Evolutionary conservation across 2,888 invertebrate genomes (phyloP).

Genomic region (Thyatira batis): DNA sequence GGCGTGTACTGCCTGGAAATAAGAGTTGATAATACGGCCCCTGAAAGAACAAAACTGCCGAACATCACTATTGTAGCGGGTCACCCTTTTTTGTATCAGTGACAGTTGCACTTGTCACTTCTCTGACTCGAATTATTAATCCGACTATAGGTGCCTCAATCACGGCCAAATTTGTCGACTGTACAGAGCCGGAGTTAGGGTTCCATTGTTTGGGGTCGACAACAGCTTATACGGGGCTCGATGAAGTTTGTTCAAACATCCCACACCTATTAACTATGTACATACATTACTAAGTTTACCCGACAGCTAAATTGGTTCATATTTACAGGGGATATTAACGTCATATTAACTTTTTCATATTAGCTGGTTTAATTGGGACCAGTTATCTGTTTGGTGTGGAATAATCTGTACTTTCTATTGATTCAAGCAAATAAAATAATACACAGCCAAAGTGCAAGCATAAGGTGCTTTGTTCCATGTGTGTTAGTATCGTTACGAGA

Average conservation of each 20-base stretch:
- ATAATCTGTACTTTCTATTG: background rate
- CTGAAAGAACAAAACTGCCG: too few relatives aligned
- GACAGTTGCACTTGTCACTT: too few relatives aligned
- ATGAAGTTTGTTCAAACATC: conserved; percentile 12
- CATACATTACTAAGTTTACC: background rate
- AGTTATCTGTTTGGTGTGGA: background rate
- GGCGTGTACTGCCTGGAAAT: too few relatives aligned
- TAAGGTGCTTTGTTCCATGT: too few relatives aligned
- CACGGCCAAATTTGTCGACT: background rate
- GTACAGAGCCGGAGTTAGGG: background rate
- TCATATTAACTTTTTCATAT: background rate
- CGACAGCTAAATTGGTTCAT: background rate
- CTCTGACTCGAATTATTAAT: too few relatives aligned
- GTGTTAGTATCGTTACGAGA: background rate
- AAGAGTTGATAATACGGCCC: too few relatives aligned
- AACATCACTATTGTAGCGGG: too few relatives aligned
- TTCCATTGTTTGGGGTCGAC: conserved; percentile 4
- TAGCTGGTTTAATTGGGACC: background rate
- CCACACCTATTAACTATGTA: background rate
- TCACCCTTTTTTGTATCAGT: too few relatives aligned
- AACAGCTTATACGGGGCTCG: conserved; percentile 5
- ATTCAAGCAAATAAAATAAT: too few relatives aligned
- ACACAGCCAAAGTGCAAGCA: too few relatives aligned
- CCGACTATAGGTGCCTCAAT: background rate
- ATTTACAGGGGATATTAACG: background rate